Evolutionary conservation across 2,113 vertebrate genomes (phyloP), one percentile per base, ranked within the genome.

Genomic region (Trachemys scripta): DNA sequence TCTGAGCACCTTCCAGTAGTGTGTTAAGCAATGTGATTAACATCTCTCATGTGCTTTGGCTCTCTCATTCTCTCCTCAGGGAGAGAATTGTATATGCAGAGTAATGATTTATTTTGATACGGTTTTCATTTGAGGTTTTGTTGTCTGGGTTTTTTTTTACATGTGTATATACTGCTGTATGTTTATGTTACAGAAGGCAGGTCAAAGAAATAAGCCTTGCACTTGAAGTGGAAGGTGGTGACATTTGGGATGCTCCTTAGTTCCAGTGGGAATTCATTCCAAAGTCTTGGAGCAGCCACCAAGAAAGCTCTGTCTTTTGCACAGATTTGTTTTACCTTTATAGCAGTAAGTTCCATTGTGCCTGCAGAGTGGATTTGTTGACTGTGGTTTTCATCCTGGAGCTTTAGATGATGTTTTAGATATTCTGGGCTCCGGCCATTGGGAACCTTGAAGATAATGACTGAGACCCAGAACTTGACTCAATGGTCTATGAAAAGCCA

Each of bases 21-120:
- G 0, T 79, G 7, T 31, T 93, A 4, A 1, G 24, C 56, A 22
- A 17, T 56, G 75, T 16, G n/a, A 90, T 45, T 53, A 69, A 16
- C 45, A 62, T 90, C 69, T 92, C 8, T 42, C 51, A 90, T 75
- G 17, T 38, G 29, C 38, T 84, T 95, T 10, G 78, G 80, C 92
- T 85, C 87, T 42, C 27, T 89, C 2, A 42, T 85, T 93, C 87
- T 54, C 89, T 92, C 38, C 31, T 53, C 8, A 5, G 38, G 31
- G 57, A 42, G 25, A 51, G n/a, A 56, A 56, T 80, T 49, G 13
- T 82, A 89, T 95, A 72, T 94, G 51, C 53, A 76, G 4, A 59
- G 10, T 17, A 69, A 2, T 19, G 6, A 50, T 7, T 42, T 65
- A 78, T 87, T 91, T 83, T 42, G 12, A 25, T 59, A 0, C 0